Base-by-base conservation (phyloP, 2,797 vertebrate genomes). In the Sebastes minor region DNA sequence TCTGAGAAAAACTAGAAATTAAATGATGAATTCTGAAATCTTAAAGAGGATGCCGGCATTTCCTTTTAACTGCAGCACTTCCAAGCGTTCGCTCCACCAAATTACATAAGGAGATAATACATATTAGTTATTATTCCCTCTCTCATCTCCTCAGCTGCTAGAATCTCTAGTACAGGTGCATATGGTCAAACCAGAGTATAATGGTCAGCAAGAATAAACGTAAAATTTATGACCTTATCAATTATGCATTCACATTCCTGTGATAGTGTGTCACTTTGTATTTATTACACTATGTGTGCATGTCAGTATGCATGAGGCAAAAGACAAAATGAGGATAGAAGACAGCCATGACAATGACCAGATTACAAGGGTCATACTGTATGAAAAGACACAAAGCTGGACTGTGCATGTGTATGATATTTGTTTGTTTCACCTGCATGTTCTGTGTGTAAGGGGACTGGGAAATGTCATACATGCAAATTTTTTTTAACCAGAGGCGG, bases 211-310 rank as follows among this genome's bases (percentile, higher is more conserved):
- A 46, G 59, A 81, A 76, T 74, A 78, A 77, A 78, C 66, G 63
- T 60, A 11, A 42, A 74, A 87, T 86, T 38, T 81, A 81, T 73
- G 13, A 86, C 81, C 90, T 90, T 91, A 97, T 98, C 97, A 97
- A 97, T 98, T 97, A 97, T 97, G 95, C 96, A 98, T 97, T 97
- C 95, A 96, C 92, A 96, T 96, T 96, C 94, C 92, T 93, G 92
- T 92, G 96, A 97, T 96, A 96, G 94, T 95, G 95, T 97, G 96
- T 97, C 97, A 97, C 95, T 94, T 96, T 98, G 95, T 96, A 85
- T 87, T 80, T 82, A 83, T 53, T 79, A 78, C 55, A 30, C 7
- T 71, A 18, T 68, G 33, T 70, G 67, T 73, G 59, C 9, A 23
- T 57, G 63, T 76, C 27, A 73, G 46, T 32, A 46, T 73, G 61